phyloP scores from a whole-genome alignment of 2,797 vertebrate genomes.

The Sarcophilus harrisii region DNA sequence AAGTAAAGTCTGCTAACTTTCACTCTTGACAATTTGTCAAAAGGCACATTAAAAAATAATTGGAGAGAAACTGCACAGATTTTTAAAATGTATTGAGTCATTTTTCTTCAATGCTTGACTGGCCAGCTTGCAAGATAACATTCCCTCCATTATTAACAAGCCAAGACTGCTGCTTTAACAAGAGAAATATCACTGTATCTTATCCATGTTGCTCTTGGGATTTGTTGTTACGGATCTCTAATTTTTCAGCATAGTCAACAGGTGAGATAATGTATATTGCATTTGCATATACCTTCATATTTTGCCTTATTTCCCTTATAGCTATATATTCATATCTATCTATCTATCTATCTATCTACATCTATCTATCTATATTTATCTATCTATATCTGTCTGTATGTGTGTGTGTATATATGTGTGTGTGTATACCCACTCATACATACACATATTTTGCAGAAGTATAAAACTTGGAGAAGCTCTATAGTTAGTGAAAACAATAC shows the following conservation, averaged over 20 bases:
- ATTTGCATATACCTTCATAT: slow-evolving; percentile 51
- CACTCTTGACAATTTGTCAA: slow-evolving; percentile 78
- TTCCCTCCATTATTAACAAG: slow-evolving; percentile 76
- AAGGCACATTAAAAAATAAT: slow-evolving; percentile 84
- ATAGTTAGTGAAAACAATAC: too few species aligned
- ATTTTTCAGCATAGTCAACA: slow-evolving; percentile 76
- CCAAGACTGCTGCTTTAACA: slow-evolving; percentile 53
- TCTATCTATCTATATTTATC: too few species aligned
- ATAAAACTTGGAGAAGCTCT: too few species aligned
- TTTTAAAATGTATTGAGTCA: slow-evolving; percentile 79
- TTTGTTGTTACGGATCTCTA: slow-evolving; percentile 59
- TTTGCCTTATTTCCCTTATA: not conserved
- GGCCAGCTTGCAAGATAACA: slow-evolving; percentile 74
- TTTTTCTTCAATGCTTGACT: slow-evolving; percentile 83
- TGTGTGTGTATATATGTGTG: too few species aligned
- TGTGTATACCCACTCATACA: too few species aligned
- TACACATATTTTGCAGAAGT: too few species aligned
- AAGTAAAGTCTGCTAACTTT: slow-evolving; percentile 73
- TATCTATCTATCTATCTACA: too few species aligned
- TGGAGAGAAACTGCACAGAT: slow-evolving; percentile 77
- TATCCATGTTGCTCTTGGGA: slow-evolving; percentile 25
- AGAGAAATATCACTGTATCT: slow-evolving; percentile 66
- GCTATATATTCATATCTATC: too few species aligned
- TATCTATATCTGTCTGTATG: too few species aligned
- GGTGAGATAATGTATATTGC: slow-evolving; percentile 62